Conservation (phyloP, 2,888 invertebrate species). For the Ferdinandea cuprea region DNA sequence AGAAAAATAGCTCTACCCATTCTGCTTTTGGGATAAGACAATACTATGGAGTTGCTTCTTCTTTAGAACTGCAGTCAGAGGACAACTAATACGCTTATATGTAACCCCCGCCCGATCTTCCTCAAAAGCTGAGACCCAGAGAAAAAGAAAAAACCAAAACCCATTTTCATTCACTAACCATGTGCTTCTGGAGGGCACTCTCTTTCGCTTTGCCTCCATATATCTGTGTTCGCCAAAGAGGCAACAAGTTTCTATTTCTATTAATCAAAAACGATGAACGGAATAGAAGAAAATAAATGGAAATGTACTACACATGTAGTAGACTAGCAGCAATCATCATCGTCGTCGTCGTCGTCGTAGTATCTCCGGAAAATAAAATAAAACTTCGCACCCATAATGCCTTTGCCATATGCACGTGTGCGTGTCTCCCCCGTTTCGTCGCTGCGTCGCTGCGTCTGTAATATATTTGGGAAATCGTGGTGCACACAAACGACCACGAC, state of each 20-base stretch:
- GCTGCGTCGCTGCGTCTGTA: slow-evolving; percentile 34
- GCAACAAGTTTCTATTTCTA: slow-evolving; percentile 74
- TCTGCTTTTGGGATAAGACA: not conserved
- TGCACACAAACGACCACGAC: slow-evolving; percentile 28
- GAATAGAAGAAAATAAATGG: slow-evolving; percentile 62
- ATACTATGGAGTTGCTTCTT: slow-evolving; percentile 33
- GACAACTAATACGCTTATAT: slow-evolving; percentile 63
- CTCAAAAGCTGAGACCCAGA: slow-evolving; percentile 23
- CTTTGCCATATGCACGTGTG: slow-evolving; percentile 66
- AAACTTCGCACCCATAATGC: slow-evolving; percentile 22
- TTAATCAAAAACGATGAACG: slow-evolving; percentile 73
- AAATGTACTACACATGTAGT: slow-evolving; percentile 45
- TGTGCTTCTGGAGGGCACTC: slow-evolving; percentile 41
- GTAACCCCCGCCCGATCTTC: slow-evolving; percentile 30
- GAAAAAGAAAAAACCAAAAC: slow-evolving; percentile 23
- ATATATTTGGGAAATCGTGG: slow-evolving; percentile 64
- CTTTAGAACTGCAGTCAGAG: slow-evolving; percentile 37
- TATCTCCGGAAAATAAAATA: slow-evolving; percentile 56
- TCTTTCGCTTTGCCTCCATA: slow-evolving; percentile 35
- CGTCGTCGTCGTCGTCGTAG: slow-evolving; percentile 17
- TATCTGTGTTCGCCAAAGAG: slow-evolving; percentile 50
- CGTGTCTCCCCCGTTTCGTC: slow-evolving; percentile 23
- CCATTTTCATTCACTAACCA: slow-evolving; percentile 33
- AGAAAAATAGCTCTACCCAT: not conserved
- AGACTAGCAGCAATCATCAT: no score